A percentile compares a stretch with the other conserved stretches of the same genome.
Conservation (phyloP, 2,888 invertebrate species). For the Hemaris fuciformis region DNA sequence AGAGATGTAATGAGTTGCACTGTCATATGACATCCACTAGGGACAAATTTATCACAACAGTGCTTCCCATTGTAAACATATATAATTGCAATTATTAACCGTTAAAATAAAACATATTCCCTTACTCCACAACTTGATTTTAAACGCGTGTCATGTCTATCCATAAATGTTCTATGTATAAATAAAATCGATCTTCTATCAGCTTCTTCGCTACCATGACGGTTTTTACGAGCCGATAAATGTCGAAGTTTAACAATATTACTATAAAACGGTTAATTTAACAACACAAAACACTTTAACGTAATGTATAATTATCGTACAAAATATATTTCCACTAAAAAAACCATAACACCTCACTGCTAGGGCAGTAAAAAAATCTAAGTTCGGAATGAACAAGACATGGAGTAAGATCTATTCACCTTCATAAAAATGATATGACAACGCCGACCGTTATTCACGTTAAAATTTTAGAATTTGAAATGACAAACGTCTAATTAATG, state of each 20-base stretch:
- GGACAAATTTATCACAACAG: conserved; percentile 31
- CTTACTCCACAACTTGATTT: conserved; percentile 56
- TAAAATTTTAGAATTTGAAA: neutral
- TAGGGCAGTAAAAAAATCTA: conserved; percentile 22
- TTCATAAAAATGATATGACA: conserved; percentile 47
- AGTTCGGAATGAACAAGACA: conserved; percentile 32
- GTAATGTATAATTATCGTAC: conserved; percentile 39
- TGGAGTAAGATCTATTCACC: conserved; percentile 42
- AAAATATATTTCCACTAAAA: conserved; percentile 50
- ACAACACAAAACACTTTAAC: conserved; percentile 51
- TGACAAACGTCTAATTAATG: neutral
- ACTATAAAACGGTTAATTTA: conserved; percentile 36
- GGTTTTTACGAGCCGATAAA: neutral
- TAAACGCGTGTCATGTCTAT: conserved; percentile 18
- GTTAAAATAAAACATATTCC: conserved; percentile 39
- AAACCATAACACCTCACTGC: conserved; percentile 35
- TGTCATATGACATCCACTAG: conserved; percentile 21
- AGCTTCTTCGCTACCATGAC: neutral
- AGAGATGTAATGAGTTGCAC: conserved; percentile 58
- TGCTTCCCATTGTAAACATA: conserved; percentile 43
- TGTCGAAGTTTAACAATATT: conserved; percentile 24
- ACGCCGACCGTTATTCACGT: neutral
- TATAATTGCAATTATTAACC: conserved; percentile 37
- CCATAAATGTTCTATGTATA: neutral
- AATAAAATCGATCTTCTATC: neutral